phyloP scores from a whole-genome alignment of 2,888 invertebrate genomes.

The Pomacea canaliculata region DNA sequence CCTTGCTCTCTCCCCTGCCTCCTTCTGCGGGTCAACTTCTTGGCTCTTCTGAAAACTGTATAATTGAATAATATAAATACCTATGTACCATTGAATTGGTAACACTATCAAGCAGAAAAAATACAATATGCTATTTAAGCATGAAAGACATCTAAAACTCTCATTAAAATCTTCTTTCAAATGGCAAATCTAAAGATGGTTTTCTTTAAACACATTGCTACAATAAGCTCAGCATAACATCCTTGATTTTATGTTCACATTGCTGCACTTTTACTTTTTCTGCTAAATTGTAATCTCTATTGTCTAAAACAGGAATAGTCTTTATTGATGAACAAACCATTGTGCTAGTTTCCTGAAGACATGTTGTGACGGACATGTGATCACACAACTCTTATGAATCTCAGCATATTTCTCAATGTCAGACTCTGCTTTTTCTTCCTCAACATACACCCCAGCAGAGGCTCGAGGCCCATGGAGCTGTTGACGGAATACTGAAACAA shows the following conservation, averaged over 20 bases:
- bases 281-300: too few species aligned
- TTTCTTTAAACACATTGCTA: too few species aligned
- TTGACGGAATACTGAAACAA: slow-evolving; percentile 47
- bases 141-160: too few species aligned
- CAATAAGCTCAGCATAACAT: too few species aligned
- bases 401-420: slow-evolving; percentile 15
- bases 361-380: neutral
- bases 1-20: slow-evolving; percentile 22
- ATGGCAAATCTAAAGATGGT: too few species aligned
- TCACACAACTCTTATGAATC: slow-evolving; percentile 5
- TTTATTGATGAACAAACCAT: slow-evolving; percentile 1
- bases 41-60: slow-evolving; percentile 3
- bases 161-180: too few species aligned
- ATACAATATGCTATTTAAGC: too few species aligned
- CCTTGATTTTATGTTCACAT: too few species aligned
- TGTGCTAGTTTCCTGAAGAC: neutral
- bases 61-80: neutral
- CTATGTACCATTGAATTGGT: too few species aligned
- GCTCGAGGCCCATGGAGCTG: slow-evolving; percentile 50
- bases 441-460: slow-evolving; percentile 51
- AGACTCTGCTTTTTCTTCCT: slow-evolving; percentile 38
- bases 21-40: slow-evolving; percentile 20
- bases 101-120: too few species aligned
- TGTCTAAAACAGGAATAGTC: too few species aligned
- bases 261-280: too few species aligned